Conservation (phyloP, 2,888 invertebrate genomes). For the Heliconius ethilla region DNA sequence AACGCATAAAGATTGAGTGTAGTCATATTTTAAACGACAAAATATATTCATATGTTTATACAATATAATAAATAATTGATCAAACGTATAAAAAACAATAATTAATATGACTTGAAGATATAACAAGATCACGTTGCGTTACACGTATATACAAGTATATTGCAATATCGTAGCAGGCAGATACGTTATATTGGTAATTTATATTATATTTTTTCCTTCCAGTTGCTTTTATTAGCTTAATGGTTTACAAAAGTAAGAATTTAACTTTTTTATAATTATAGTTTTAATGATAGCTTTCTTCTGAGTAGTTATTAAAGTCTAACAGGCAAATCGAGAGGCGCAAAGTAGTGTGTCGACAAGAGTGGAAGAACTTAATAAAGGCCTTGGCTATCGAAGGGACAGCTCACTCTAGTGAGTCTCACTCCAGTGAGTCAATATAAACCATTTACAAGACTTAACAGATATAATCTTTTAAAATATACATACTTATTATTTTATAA, state of each 20-base stretch:
- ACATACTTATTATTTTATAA: neutral
- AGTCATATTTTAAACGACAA: too few species aligned
- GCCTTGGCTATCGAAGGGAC: neutral
- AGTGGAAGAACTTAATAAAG: neutral
- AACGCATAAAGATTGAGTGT: too few species aligned
- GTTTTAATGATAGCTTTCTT: neutral
- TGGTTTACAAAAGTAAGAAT: too few species aligned
- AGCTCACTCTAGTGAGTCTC: neutral
- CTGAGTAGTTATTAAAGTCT: neutral
- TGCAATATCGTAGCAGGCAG: neutral
- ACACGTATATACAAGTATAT: neutral
- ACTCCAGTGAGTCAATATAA: too few species aligned
- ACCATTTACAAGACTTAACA: neutral
- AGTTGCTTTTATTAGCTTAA: neutral
- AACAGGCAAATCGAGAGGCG: neutral
- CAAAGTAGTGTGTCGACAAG: neutral
- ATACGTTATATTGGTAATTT: neutral
- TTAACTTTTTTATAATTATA: neutral
- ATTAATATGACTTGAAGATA: constrained; percentile 12
- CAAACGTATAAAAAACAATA: neutral
- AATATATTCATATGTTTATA: neutral
- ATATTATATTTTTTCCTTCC: neutral
- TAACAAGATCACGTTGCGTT: constrained; percentile 1
- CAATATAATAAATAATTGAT: neutral
- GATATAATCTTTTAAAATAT: neutral